Percentiles rank a stretch among this genome's conserved stretches.
Conservation (phyloP, 1,140 invertebrate genomes). For the Muscidifurax raptorellus region DNA sequence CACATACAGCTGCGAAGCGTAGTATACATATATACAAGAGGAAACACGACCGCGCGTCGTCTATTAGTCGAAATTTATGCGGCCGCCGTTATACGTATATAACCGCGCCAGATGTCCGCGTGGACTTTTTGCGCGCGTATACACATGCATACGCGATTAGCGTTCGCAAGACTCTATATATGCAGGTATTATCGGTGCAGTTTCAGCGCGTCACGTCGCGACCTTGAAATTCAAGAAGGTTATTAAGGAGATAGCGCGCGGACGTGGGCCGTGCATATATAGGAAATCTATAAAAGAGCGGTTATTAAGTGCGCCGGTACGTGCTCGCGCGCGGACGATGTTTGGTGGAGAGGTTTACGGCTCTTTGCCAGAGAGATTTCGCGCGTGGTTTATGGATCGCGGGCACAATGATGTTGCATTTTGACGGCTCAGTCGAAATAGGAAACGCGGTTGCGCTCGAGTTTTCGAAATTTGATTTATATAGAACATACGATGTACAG, state of each 20-base stretch:
- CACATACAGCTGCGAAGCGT: neutral
- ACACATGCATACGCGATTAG: neutral
- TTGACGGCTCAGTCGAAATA: neutral
- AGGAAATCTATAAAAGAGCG: conserved; percentile 3
- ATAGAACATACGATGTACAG: too few species aligned
- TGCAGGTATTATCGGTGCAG: neutral
- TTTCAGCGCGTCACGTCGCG: neutral
- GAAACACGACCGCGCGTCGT: neutral
- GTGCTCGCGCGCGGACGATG: neutral
- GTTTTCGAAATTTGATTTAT: too few species aligned
- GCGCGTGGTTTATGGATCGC: conserved; percentile 7
- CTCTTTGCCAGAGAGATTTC: neutral
- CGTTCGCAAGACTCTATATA: neutral
- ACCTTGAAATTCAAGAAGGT: neutral
- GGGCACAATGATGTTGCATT: neutral
- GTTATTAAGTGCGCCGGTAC: neutral
- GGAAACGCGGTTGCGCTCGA: too few species aligned
- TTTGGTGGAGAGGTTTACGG: neutral
- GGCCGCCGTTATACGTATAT: neutral
- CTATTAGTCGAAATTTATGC: conserved; percentile 27
- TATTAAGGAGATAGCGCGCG: neutral
- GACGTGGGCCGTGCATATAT: neutral
- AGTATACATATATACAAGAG: too few species aligned
- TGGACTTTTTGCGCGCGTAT: neutral
- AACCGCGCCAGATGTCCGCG: neutral